Percentiles rank a stretch among this genome's conserved stretches.
Evolutionary conservation across 2,113 vertebrate species (phyloP).

Genomic region (Macquaria australasica): DNA sequence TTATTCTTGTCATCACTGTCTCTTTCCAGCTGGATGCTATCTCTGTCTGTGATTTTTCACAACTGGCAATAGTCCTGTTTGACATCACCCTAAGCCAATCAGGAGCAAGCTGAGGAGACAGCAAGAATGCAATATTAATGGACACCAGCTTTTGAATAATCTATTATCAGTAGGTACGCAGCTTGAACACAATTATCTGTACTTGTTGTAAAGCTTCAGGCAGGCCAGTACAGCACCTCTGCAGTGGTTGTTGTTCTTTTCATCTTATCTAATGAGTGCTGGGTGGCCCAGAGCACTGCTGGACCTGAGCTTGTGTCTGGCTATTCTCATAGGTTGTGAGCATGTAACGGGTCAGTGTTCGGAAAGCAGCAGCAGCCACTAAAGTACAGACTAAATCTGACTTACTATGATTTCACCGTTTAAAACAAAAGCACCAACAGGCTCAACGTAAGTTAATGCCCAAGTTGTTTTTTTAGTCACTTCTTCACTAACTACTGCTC

Average conservation of each 20-base stretch:
- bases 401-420: not conserved
- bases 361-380: slow-evolving; percentile 2
- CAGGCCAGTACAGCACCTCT: slow-evolving; percentile 18
- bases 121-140: slow-evolving; percentile 33
- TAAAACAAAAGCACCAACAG: not conserved
- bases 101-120: slow-evolving; percentile 25
- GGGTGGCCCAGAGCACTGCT: slow-evolving; percentile 48
- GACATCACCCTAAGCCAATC: slow-evolving; percentile 54
- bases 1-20: slow-evolving; percentile 73
- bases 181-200: slow-evolving; percentile 16
- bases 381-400: not conserved
- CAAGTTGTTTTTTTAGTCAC: not conserved
- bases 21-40: slow-evolving; percentile 70
- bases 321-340: slow-evolving; percentile 28
- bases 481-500: not conserved
- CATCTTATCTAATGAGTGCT: slow-evolving; percentile 60
- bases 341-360: slow-evolving; percentile 23
- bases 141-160: slow-evolving; percentile 40
- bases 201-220: slow-evolving; percentile 19
- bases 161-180: slow-evolving; percentile 19
- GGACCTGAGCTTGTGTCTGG: slow-evolving; percentile 41
- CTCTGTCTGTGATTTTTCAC: slow-evolving; percentile 62
- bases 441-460: not conserved
- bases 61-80: slow-evolving; percentile 59
- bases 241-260: slow-evolving; percentile 32